Evolutionary conservation across 2,797 vertebrate species (phyloP), one percentile per base, ranked within the genome.

Genomic region (Pristis pectinata): DNA sequence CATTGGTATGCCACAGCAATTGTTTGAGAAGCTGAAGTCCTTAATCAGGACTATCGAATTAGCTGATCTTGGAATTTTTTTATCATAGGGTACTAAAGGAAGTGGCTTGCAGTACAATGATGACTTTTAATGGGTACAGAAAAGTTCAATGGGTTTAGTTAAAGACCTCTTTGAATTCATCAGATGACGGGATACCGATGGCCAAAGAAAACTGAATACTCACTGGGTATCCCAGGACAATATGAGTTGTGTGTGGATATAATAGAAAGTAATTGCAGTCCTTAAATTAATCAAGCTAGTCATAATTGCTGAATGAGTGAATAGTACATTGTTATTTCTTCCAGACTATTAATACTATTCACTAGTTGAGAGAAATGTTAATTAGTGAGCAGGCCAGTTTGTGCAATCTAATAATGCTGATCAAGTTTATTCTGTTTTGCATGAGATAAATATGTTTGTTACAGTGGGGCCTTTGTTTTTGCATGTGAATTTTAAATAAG

Each of bases 1-100:
- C 67, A 76, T 94, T 94, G 44, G 92, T 53, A 76, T 76, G 70
- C 67, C 44, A 94, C 44, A 94, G 44, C 49, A 13, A 94, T 53
- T 94, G 92, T 94, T 94, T 94, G 70, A 1, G 13, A 93, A 93
- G 92, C 67, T 34, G 11, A 1, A 49, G 92, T 93, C 92, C 44
- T 72, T 27, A 93, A 34, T 72, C 67, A 53, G 44, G 24, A 53
- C 27, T 2, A 70, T 44, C 24, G 37, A 67, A 93, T 37, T 93
- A 34, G 92, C 72, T 74, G 67, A 94, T 94, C 70, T 49, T 94
- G 44, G 72, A 53, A 53, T 93, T 93, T 44, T 6, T 93, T 74
- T 10, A 67, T 93, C 41, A 19, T 70, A 30, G 67, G 27, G 24
- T 53, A 27, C 41, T 34, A 70, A 93, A 74, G 70, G 24, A 74